phyloP scores from a whole-genome alignment of 1,140 invertebrate species.

The Eufriesea mexicana region DNA sequence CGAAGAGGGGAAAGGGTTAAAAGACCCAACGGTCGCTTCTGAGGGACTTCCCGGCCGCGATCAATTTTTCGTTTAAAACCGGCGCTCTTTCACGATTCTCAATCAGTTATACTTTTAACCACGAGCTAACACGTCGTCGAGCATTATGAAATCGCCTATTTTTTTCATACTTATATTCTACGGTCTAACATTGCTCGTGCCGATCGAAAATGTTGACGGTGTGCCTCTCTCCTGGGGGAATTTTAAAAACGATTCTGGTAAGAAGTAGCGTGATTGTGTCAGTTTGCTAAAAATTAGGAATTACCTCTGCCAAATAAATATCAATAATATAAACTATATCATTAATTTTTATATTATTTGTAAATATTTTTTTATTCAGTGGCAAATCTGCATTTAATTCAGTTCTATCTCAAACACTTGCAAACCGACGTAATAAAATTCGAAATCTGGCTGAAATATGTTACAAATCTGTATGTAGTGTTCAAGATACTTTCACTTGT shows the following conservation, averaged over 20 bases:
- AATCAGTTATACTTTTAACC: conserved; percentile 60
- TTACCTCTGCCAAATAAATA: too few relatives aligned
- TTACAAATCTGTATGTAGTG: too few relatives aligned
- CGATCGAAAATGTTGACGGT: neutral
- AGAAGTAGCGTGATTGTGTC: neutral
- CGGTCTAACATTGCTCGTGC: neutral
- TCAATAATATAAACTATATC: too few relatives aligned
- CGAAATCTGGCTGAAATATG: too few relatives aligned
- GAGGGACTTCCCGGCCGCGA: conserved; percentile 63
- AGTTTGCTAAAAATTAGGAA: accelerated
- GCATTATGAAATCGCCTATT: conserved; percentile 18
- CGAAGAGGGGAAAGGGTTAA: conserved; percentile 52
- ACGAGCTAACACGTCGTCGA: conserved; percentile 17
- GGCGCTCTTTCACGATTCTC: conserved; percentile 28
- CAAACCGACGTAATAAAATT: too few relatives aligned
- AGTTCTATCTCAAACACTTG: too few relatives aligned
- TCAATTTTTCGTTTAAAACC: conserved; percentile 68
- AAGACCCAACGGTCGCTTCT: conserved; percentile 35
- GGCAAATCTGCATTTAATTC: too few relatives aligned
- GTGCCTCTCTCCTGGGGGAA: neutral
- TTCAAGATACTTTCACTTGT: too few relatives aligned
- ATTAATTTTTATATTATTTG: too few relatives aligned
- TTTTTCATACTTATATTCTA: neutral
- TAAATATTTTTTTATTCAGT: too few relatives aligned
- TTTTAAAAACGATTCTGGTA: neutral